Evolutionary conservation across 2,797 vertebrate genomes (phyloP).

Genomic region (Peromyscus attwateri): DNA sequence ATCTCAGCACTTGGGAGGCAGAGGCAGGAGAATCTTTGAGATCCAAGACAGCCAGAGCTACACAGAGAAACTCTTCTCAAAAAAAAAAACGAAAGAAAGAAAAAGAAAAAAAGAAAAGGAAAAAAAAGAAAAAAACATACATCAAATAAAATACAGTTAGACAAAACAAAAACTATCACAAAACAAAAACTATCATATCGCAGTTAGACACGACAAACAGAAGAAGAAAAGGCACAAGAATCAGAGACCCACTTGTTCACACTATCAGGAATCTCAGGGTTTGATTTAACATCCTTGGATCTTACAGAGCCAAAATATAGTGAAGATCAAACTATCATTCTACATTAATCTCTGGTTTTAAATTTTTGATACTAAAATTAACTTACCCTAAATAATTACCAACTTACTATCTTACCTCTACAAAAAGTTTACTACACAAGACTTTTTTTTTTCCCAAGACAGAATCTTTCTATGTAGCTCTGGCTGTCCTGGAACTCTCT

Average conservation of each 20-base stretch:
- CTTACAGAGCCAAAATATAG: neutral
- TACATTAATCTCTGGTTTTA: neutral
- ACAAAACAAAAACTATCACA: neutral
- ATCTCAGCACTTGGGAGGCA: no score
- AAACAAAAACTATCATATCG: neutral
- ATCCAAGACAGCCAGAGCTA: no score
- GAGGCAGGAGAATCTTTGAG: no score
- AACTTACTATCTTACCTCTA: neutral
- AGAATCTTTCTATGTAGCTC: neutral
- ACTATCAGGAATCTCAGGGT: neutral
- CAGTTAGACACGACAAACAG: neutral
- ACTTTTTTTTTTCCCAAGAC: neutral
- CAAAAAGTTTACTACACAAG: neutral
- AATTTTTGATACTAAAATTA: neutral
- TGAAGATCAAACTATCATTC: neutral
- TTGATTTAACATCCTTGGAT: neutral
- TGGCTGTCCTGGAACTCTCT: no score
- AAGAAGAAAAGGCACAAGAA: neutral
- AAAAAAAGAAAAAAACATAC: no score
- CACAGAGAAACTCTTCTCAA: no score
- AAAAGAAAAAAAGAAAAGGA: no score
- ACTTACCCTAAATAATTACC: neutral
- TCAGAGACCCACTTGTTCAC: neutral
- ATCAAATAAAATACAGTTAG: neutral
- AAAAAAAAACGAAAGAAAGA: no score